Evolutionary conservation across 2,797 vertebrate genomes (phyloP), one percentile per base, ranked within the genome.

Genomic region (Botia almorhae): DNA sequence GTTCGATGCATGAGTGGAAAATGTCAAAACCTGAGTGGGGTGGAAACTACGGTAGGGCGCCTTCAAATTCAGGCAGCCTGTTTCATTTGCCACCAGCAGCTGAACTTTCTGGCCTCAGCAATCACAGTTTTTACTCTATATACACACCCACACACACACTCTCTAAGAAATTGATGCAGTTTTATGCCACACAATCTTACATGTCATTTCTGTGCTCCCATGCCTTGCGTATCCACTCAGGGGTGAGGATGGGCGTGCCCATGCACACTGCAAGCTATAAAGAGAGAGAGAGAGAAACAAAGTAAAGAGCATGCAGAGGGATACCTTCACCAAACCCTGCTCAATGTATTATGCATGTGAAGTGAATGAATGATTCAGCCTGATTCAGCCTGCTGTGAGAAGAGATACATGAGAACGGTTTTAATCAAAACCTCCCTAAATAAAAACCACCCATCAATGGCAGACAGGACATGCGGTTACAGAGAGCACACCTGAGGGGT

Each of bases 211-310:
- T 94, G 85, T 88, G 96, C 82, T 98, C 96, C 98, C 98, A 99
- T 43, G 98, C 93, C 82, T 95, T 94, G 72, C 93, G 93, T 90
- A 99, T 98, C 98, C 98, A 99, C 53, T 94, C 93, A 67, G 96
- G 94, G 83, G 95, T 97, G 90, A 99, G 92, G 4, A 99, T 98
- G 61, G 97, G 98, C 29, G 96, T 96, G 53, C 98, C 98, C 91
- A 99, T 94, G 81, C 96, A 98, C 73, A 99, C 97, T 17, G 97
- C 97, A 91, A 98, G 88, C 98, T 99, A 60, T 82, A 69, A 51
- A 67, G 43, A 71, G 21, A 76, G 0, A 29, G 33, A 69, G 21
- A 79, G 39, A 65, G 39, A 68, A 21, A 63, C 4, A 21, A 46
- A 48, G 63, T 81, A 21, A 78, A 69, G 55, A 23, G 23, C 21